phyloP scores from a whole-genome alignment of 2,888 invertebrate genomes.

The Emmelina monodactyla region DNA sequence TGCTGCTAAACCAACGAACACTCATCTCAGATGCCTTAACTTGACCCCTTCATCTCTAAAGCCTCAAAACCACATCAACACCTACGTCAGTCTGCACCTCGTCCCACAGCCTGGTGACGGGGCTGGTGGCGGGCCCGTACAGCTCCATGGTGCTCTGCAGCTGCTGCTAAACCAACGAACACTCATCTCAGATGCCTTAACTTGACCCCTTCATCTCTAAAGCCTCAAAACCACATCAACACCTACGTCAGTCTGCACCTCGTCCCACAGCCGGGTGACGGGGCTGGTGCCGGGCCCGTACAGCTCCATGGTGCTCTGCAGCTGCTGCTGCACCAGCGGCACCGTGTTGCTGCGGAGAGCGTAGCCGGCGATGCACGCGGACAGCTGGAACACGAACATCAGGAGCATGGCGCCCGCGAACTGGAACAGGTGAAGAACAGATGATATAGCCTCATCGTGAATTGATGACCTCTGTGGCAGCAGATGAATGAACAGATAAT shows the following conservation, averaged over 20 bases:
- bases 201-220: too few relatives aligned
- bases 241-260: conserved; percentile 66
- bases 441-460: too few relatives aligned
- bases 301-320: conserved; percentile 50
- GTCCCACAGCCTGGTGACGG: conserved; percentile 66
- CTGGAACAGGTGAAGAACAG: conserved; percentile 33
- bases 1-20: conserved; percentile 59
- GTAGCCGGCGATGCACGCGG: conserved; percentile 79
- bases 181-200: too few relatives aligned
- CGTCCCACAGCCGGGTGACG: conserved; percentile 66
- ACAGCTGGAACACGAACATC: conserved; percentile 78
- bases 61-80: too few relatives aligned
- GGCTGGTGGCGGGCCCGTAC: conserved; percentile 29
- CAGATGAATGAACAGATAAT: too few relatives aligned
- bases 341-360: conserved; percentile 66
- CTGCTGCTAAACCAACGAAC: conserved; percentile 57
- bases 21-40: too few relatives aligned
- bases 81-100: conserved; percentile 66
- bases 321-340: conserved; percentile 55
- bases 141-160: conserved; percentile 54
- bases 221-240: too few relatives aligned
- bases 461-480: too few relatives aligned
- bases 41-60: too few relatives aligned
- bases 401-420: conserved; percentile 73
- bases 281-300: conserved; percentile 30